Percentiles rank a stretch among this genome's conserved stretches.
Evolutionary conservation across 1,140 invertebrate genomes (phyloP).

Genomic region (Tenebrio molitor): DNA sequence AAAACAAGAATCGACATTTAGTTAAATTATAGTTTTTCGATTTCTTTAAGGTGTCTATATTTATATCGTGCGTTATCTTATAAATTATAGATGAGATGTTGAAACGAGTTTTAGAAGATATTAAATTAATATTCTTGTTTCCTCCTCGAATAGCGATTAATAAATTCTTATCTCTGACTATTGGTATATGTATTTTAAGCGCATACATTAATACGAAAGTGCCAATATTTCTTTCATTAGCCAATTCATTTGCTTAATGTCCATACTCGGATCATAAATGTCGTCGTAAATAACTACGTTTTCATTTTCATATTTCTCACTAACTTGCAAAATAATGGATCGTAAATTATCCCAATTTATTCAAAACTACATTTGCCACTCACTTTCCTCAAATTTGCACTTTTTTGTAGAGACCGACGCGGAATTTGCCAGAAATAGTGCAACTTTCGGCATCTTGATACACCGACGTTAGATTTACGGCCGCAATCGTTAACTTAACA

Average conservation of each 20-base stretch:
- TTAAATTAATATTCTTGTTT: conserved; percentile 55
- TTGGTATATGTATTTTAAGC: conserved; percentile 51
- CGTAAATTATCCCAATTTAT: conserved; percentile 33
- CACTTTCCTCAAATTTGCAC: not conserved
- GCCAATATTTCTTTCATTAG: conserved; percentile 50
- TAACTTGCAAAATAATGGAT: conserved; percentile 25
- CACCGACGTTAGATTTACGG: too few species aligned
- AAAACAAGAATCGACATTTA: conserved; percentile 33
- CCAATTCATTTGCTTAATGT: conserved; percentile 40
- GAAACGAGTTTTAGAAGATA: conserved; percentile 52
- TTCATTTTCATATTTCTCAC: conserved; percentile 39
- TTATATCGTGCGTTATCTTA: conserved; percentile 39
- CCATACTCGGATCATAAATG: conserved; percentile 37
- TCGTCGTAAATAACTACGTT: conserved; percentile 30
- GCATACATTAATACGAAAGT: conserved; percentile 43
- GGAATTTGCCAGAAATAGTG: not conserved
- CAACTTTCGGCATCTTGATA: too few species aligned
- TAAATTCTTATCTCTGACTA: conserved; percentile 50
- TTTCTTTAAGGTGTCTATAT: conserved; percentile 37
- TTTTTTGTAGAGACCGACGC: not conserved
- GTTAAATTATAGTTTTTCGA: conserved; percentile 39
- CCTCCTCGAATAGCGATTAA: conserved; percentile 49
- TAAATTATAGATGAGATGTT: conserved; percentile 51
- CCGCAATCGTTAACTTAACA: too few species aligned
- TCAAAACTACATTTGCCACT: not conserved